Evolutionary conservation across 2,797 vertebrate genomes (phyloP), one percentile per base, ranked within the genome.

Genomic region (Eutrigla gurnardus): DNA sequence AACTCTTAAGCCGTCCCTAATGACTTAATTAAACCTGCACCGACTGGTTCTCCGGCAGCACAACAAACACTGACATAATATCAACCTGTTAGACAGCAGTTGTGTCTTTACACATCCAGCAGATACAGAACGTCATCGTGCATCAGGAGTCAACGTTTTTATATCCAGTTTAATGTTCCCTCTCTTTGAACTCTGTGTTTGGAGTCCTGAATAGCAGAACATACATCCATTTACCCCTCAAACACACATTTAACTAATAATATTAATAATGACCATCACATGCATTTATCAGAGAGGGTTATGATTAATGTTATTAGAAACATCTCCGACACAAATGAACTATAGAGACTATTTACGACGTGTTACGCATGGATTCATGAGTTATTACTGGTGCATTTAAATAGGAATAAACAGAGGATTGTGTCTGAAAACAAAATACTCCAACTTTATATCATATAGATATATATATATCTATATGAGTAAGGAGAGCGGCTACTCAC

Each of bases 401-500:
- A 25, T 25, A 25, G 25, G 25, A 25, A 25, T 25, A 25, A 25
- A 25, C 25, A 25, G 25, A 25, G 25, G 25, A 25, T 25, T 25
- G 25, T 25, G 25, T 25, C 25, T 25, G 25, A 25, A 25, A 25
- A 25, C 25, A 25, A 25, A 25, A 25, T 25, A 25, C 2, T 25
- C 25, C 25, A 25, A 25, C 25, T 25, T 25, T 25, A 25, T 25
- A 25, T 25, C 25, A 25, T 25, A 25, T 25, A 25, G 1, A 25
- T 25, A 25, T 25, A 25, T 25, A 25, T 1, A 25, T 25, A 25
- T 25, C 25, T 25, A 25, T 25, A 53, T 43, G 3, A 7, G 18
- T 4, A 4, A 45, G 12, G 14, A 60, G 14, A 25, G 10, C 36
- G 54, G 32, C 4, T 54, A 94, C 95, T 95, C 93, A 99, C 97